Conservation (phyloP, 2,113 vertebrate genomes). For the Phasianus colchicus region DNA sequence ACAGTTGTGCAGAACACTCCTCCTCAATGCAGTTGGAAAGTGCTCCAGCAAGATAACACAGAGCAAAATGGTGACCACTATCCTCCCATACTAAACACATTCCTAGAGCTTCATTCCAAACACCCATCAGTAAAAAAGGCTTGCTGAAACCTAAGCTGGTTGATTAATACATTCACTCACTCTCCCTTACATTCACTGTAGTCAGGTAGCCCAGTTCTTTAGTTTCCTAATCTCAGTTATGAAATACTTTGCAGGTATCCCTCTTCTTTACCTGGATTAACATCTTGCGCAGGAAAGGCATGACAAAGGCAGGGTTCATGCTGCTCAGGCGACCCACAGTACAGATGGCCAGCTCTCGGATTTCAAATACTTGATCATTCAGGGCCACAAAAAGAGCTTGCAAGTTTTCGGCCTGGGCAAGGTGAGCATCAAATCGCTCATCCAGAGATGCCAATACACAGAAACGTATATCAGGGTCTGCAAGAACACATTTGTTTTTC, state of each 20-base stretch:
- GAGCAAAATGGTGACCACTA: not conserved
- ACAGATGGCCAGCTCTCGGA: constrained; percentile 97
- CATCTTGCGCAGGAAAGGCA: constrained; percentile 99
- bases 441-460: constrained; percentile 97
- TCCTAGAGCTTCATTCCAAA: not conserved
- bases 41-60: not conserved
- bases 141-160: not conserved
- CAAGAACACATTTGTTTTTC: not conserved
- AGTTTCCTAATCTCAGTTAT: not conserved
- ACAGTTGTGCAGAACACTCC: not conserved
- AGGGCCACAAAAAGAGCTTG: constrained; percentile 97
- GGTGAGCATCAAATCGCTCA: constrained; percentile 96
- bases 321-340: constrained; percentile 97
- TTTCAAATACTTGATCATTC: constrained; percentile 98
- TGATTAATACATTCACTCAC: not conserved
- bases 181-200: not conserved
- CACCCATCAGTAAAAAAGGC: not conserved
- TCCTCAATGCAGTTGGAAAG: not conserved
- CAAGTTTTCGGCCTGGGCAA: constrained; percentile 96
- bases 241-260: not conserved
- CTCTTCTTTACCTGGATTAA: constrained; percentile 90
- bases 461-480: constrained; percentile 98
- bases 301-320: constrained; percentile 99
- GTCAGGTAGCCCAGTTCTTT: not conserved
- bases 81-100: not conserved